These are phyloP conservation scores for Drosophila sordidula DNA, from an alignment of 2,888 invertebrate species.

Conservation along the genomic window DNA sequence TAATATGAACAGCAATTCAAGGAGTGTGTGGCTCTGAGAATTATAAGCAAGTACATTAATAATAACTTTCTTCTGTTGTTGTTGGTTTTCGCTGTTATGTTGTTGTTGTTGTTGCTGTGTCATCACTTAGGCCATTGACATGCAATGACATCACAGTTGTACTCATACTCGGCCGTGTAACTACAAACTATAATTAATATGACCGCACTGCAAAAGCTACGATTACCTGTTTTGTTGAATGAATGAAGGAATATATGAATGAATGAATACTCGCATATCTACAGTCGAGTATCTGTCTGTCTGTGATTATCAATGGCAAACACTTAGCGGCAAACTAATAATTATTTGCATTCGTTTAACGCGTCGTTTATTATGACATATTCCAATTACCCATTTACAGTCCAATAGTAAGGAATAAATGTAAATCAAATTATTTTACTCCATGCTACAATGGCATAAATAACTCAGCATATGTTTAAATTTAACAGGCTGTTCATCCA, in stretches of 20 bases:
- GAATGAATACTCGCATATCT: conserved; percentile 20
- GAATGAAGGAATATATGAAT: conserved; percentile 29
- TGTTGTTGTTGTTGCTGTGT: conserved; percentile 34
- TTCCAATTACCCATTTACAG: conserved; percentile 21
- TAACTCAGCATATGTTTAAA: conserved; percentile 7
- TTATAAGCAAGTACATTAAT: conserved; percentile 23
- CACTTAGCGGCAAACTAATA: conserved; percentile 43
- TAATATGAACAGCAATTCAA: conserved; percentile 20
- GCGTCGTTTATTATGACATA: conserved; percentile 32
- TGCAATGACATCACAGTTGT: conserved; percentile 59
- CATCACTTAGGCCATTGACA: conserved; percentile 53
- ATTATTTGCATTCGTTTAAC: conserved; percentile 55
- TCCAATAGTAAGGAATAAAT: background rate
- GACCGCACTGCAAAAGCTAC: conserved; percentile 31
- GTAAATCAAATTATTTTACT: conserved; percentile 20
- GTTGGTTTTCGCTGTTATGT: conserved; percentile 8
- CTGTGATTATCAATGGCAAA: conserved; percentile 47
- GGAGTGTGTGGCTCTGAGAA: conserved; percentile 33
- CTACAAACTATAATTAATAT: conserved; percentile 60
- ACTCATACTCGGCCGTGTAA: conserved; percentile 14
- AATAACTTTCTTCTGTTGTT: conserved; percentile 46
- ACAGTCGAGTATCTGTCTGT: conserved; percentile 17
- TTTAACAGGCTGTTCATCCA: conserved; percentile 3
- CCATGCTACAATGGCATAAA: conserved; percentile 15
- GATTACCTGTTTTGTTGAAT: conserved; percentile 37